Conservation (phyloP, 2,797 vertebrate species). For the Notolepis coatsorum region DNA sequence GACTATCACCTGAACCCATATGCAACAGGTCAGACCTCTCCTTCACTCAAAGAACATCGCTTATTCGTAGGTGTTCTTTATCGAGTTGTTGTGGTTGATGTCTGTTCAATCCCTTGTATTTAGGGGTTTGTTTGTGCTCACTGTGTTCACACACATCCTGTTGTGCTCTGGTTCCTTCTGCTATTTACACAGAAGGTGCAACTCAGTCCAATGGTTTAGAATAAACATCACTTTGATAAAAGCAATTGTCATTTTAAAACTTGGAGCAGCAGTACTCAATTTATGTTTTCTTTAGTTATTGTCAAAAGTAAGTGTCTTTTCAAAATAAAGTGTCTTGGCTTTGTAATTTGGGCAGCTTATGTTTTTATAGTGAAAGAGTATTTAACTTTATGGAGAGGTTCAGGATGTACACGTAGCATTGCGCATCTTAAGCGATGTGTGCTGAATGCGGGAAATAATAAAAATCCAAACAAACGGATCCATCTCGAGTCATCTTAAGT, state of each 20-base stretch:
- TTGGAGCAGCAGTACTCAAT: constrained; percentile 8
- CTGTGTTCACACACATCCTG: constrained; percentile 35
- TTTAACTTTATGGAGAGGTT: no score
- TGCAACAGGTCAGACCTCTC: not conserved
- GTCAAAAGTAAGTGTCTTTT: constrained; percentile 41
- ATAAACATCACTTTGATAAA: constrained; percentile 9
- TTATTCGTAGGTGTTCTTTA: not conserved
- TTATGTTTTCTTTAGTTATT: constrained; percentile 28
- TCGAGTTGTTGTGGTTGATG: no score
- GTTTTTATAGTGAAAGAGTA: not conserved
- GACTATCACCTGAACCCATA: not conserved
- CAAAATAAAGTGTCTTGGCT: constrained; percentile 7
- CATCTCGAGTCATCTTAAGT: no score
- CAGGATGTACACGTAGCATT: no score
- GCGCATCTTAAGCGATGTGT: no score
- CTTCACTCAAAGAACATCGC: not conserved
- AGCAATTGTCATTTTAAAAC: constrained; percentile 49
- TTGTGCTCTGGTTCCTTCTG: constrained; percentile 27
- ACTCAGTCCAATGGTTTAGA: not conserved
- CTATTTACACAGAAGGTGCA: not conserved
- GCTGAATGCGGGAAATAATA: no score
- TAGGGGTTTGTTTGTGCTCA: not conserved
- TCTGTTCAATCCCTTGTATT: not conserved
- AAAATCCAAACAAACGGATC: not conserved
- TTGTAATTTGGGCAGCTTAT: no score